Base-by-base conservation (phyloP, 2,797 vertebrate species). In the Characodon lateralis region DNA sequence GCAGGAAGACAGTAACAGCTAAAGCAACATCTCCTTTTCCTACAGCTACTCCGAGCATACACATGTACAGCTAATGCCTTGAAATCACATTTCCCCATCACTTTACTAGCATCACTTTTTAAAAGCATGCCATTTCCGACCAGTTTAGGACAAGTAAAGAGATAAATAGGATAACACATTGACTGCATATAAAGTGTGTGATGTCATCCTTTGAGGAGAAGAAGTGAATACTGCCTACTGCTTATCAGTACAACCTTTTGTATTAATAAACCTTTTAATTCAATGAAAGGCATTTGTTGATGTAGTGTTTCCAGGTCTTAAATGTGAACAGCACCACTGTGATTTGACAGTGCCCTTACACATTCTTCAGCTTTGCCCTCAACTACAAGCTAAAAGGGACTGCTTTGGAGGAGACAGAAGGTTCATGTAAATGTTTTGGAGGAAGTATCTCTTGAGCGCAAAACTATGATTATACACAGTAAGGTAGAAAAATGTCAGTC, bases 41-140 rank as follows among this genome's bases (percentile, higher is more conserved):
- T 53, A 77, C 81, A 74, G 88, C 92, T 83, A 89, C 84, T 91
- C 74, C 56, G 73, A 83, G 85, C 85, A 78, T 85, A 90, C 89
- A 92, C 89, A 92, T 93, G 92, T 92, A 89, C 85, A 79, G 84
- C 92, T 95, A 95, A 95, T 95, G 95, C 91, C 89, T 86, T 85
- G 74, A 91, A 96, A 96, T 96, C 91, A 90, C 94, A 95, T 96
- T 96, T 95, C 76, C 89, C 89, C 87, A 91, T 95, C 92, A 94
- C 92, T 95, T 95, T 93, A 94, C 53, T 88, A 89, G 90, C 86
- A 91, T 86, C 85, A 48, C 81, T 76, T 87, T 87, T 92, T 95
- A 93, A 95, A 95, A 94, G 92, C 93, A 89, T 86, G 86, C 89
- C 86, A 91, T 93, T 95, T 92, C 84, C 84, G 83, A 87, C 81